Evolutionary conservation across 2,888 invertebrate species (phyloP).

Genomic region (Clitarchus hookeri): DNA sequence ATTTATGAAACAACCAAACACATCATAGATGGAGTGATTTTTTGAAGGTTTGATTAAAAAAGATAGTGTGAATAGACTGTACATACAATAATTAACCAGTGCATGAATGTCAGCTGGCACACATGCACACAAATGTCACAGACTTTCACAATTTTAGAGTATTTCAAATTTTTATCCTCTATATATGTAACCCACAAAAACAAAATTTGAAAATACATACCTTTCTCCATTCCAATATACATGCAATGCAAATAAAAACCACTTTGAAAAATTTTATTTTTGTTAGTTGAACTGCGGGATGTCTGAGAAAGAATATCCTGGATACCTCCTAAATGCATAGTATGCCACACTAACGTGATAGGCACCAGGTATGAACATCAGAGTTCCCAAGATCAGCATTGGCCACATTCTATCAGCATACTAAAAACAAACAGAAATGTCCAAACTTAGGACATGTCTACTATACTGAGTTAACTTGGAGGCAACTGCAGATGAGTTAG

Average conservation of each 20-base stretch:
- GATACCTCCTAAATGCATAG: slow-evolving; percentile 81
- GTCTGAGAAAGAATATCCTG: slow-evolving; percentile 85
- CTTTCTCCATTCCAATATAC: background rate
- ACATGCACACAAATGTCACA: no score
- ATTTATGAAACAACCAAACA: no score
- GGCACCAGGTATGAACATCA: slow-evolving; percentile 91
- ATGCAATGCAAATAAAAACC: background rate
- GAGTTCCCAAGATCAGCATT: slow-evolving; percentile 79
- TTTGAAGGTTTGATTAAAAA: no score
- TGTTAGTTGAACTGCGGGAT: slow-evolving; percentile 81
- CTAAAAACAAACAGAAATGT: slow-evolving; percentile 50
- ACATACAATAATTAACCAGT: no score
- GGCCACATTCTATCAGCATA: slow-evolving; percentile 90
- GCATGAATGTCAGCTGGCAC: no score
- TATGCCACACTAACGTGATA: slow-evolving; percentile 89
- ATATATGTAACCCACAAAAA: background rate
- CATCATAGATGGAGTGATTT: no score
- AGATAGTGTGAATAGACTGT: no score
- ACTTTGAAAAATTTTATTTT: background rate
- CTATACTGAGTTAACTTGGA: no score
- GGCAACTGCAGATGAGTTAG: no score
- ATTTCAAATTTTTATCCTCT: no score
- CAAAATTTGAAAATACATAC: background rate
- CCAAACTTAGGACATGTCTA: background rate
- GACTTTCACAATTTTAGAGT: no score